Evolutionary conservation across 92 coral and sea anemone genomes (phyloP).

Genomic region (Palythoa grandiflora): DNA sequence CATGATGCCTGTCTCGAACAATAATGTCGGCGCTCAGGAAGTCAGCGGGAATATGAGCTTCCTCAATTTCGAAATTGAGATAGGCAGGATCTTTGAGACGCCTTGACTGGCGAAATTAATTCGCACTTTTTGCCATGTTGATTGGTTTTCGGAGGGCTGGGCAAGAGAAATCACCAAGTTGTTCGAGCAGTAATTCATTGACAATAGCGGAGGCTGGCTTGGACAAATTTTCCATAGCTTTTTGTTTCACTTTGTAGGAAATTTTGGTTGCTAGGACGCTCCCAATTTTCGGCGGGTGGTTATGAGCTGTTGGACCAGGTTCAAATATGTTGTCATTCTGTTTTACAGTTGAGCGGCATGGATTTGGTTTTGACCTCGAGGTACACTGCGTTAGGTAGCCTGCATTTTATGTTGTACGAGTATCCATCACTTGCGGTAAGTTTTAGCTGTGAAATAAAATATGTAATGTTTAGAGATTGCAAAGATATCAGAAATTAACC

Average conservation of each 20-base stretch:
- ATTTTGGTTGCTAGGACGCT: neutral
- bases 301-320: neutral
- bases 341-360: neutral
- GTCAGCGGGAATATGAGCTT: constrained; percentile 2
- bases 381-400: too few species aligned
- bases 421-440: neutral
- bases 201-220: neutral
- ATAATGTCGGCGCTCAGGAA: constrained; percentile 9
- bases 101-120: neutral
- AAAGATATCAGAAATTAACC: too few species aligned
- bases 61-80: constrained; percentile 5
- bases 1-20: neutral
- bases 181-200: neutral
- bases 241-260: neutral
- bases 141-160: neutral
- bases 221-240: neutral
- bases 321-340: neutral
- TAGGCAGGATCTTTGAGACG: neutral
- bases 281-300: neutral
- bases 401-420: neutral
- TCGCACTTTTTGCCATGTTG: constrained; percentile 10
- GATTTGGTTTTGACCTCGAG: neutral
- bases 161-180: neutral
- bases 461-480: too few species aligned
- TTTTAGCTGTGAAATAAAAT: neutral